phyloP scores from a whole-genome alignment of 2,888 invertebrate genomes.

The Cerceris rybyensis region DNA sequence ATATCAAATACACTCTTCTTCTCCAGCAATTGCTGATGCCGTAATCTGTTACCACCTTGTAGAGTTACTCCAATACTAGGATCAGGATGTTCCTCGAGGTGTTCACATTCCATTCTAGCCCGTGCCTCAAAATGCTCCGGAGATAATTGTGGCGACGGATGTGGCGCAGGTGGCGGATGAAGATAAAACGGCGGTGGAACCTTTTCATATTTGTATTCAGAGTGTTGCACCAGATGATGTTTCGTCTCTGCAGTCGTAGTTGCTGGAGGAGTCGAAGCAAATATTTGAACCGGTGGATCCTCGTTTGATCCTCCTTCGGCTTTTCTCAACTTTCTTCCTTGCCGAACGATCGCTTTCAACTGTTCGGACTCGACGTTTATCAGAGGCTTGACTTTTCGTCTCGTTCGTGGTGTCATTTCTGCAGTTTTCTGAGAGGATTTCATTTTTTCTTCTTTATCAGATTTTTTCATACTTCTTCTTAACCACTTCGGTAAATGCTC shows the following conservation, averaged over 20 bases:
- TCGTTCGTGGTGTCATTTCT: slow-evolving; percentile 66
- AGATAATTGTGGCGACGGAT: slow-evolving; percentile 74
- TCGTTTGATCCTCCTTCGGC: slow-evolving; percentile 80
- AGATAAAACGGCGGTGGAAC: slow-evolving; percentile 76
- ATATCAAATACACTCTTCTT: slow-evolving; percentile 97
- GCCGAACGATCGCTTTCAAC: slow-evolving; percentile 78
- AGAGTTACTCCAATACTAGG: slow-evolving; percentile 89
- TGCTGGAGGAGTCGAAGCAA: slow-evolving; percentile 76
- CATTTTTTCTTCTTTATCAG: slow-evolving; percentile 52
- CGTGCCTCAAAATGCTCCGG: slow-evolving; percentile 67
- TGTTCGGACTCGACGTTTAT: slow-evolving; percentile 80
- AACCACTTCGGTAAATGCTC: slow-evolving; percentile 70
- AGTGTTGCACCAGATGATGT: slow-evolving; percentile 90
- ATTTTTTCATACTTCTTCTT: slow-evolving; percentile 60
- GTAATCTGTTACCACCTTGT: slow-evolving; percentile 70
- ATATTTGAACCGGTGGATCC: slow-evolving; percentile 77
- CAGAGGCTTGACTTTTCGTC: slow-evolving; percentile 74
- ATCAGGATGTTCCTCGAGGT: slow-evolving; percentile 82
- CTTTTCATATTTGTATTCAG: slow-evolving; percentile 88
- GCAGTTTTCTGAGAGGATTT: slow-evolving; percentile 54
- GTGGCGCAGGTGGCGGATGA: slow-evolving; percentile 76
- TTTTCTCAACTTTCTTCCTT: slow-evolving; percentile 81
- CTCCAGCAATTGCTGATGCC: slow-evolving; percentile 84
- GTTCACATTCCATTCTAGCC: slow-evolving; percentile 19
- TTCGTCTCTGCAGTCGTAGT: slow-evolving; percentile 80